These are phyloP conservation scores for Trissoscelio sp. DNA, from an alignment of 2,888 invertebrate species.

Conservation along the genomic window DNA sequence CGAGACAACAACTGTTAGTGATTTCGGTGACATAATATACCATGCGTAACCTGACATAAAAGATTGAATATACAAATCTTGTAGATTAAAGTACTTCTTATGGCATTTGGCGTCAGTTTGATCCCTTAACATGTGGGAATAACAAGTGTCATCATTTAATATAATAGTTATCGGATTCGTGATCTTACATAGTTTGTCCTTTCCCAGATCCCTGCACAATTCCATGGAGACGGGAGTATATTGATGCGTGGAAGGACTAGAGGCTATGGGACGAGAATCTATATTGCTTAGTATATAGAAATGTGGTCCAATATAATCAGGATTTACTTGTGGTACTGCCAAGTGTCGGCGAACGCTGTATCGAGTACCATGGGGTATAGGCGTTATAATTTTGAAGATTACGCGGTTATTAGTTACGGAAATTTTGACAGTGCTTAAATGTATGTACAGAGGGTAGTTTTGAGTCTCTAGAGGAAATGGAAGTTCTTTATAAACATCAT, in stretches of 20 bases:
- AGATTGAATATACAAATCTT: slow-evolving; percentile 5
- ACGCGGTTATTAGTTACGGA: slow-evolving; percentile 1
- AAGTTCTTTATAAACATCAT: slow-evolving; percentile 1
- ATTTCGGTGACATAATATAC: slow-evolving; percentile 1
- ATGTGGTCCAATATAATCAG: slow-evolving; percentile 5
- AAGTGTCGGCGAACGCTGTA: background rate
- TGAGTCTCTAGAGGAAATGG: slow-evolving; percentile 11
- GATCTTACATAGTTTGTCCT: slow-evolving; percentile 3
- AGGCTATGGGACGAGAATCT: background rate
- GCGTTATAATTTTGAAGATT: slow-evolving; percentile 7
- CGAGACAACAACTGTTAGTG: background rate
- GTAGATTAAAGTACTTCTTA: slow-evolving; percentile 1
- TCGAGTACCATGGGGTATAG: background rate
- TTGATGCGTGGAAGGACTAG: background rate
- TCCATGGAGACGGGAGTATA: background rate
- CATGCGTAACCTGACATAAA: slow-evolving; percentile 1
- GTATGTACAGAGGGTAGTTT: slow-evolving; percentile 14
- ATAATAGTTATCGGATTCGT: background rate
- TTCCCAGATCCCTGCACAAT: background rate
- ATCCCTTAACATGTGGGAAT: background rate
- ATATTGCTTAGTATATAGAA: slow-evolving; percentile 9
- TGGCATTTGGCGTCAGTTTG: background rate
- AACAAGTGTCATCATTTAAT: slow-evolving; percentile 22
- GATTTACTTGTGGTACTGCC: slow-evolving; percentile 1
- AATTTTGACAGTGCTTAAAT: background rate